Conservation (phyloP, 2,113 vertebrate genomes). For the Spilogale gracilis region DNA sequence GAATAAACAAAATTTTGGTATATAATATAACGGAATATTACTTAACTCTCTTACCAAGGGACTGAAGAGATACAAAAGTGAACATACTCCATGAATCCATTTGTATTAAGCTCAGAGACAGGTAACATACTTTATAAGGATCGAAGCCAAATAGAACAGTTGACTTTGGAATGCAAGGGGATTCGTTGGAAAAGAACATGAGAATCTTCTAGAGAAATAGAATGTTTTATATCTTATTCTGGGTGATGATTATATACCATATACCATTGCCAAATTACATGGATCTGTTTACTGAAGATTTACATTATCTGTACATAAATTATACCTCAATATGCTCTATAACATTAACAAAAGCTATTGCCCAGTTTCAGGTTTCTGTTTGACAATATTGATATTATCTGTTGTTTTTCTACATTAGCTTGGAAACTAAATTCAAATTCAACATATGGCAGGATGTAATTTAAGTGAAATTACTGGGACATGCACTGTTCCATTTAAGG, state of each 20-base stretch:
- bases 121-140: background rate
- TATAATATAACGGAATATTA: background rate
- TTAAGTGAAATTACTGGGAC: background rate
- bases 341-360: background rate
- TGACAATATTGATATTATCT: slow-evolving; percentile 22
- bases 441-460: background rate
- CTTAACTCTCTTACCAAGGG: background rate
- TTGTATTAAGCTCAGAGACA: background rate
- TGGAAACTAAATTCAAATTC: slow-evolving; percentile 45
- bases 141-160: background rate
- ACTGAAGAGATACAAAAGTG: background rate
- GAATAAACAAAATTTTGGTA: background rate
- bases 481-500: background rate
- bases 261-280: background rate
- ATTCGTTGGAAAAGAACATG: background rate
- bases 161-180: background rate
- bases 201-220: background rate
- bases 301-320: background rate
- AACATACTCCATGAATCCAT: background rate
- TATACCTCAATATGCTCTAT: background rate
- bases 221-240: background rate
- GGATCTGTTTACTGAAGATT: background rate
- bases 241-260: background rate
- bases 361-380: slow-evolving; percentile 18
- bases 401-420: slow-evolving; percentile 20